Evolutionary conservation across 2,113 vertebrate species (phyloP).

Genomic region (Tupaia tana): DNA sequence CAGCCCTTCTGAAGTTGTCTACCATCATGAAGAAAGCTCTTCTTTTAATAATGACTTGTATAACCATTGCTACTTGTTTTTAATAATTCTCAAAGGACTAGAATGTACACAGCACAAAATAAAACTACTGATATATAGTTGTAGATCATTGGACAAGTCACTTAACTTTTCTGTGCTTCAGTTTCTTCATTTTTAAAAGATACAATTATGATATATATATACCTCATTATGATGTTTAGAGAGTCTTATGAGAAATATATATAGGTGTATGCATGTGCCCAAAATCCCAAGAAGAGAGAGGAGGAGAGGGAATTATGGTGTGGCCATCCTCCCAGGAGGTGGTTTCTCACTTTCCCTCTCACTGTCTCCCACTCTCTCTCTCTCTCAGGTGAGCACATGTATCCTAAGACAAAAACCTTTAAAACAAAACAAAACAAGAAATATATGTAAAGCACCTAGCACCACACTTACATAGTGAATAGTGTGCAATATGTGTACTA

Average conservation of each 20-base stretch:
- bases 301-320: no score
- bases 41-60: constrained; percentile 44
- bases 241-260: constrained; percentile 5
- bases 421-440: not conserved
- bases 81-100: constrained; percentile 36
- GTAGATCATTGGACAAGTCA: constrained; percentile 16
- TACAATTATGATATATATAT: not conserved
- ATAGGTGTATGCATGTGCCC: no score
- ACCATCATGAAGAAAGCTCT: constrained; percentile 25
- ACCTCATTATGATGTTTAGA: constrained; percentile 34
- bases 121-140: constrained; percentile 17
- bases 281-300: no score
- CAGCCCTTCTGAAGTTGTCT: constrained; percentile 23
- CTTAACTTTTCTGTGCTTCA: constrained; percentile 16
- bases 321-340: no score
- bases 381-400: no score
- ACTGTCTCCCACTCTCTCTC: no score
- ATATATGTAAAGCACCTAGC: constrained; percentile 34
- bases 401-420: no score
- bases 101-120: constrained; percentile 1
- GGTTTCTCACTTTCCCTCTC: no score
- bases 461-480: not conserved
- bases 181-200: constrained; percentile 55
- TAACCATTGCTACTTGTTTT: constrained; percentile 51
- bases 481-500: not conserved